phyloP scores from a whole-genome alignment of 2,113 vertebrate genomes.

The Henicopernis longicauda region DNA sequence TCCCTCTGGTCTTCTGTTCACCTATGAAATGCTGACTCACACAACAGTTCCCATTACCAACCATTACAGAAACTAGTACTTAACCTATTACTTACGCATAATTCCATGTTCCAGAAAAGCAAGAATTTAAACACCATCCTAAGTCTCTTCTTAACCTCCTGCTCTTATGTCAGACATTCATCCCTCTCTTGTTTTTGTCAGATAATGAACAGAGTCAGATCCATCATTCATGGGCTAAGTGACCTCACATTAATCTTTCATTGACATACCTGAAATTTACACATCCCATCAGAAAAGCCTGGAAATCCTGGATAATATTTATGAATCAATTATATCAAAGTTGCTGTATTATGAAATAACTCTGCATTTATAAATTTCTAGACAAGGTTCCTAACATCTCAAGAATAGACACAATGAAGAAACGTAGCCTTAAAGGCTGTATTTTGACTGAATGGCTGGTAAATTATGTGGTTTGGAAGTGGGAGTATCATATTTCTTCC shows the following conservation, averaged over 20 bases:
- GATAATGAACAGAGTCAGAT: not conserved
- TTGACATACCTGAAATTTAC: not conserved
- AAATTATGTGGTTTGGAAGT: not conserved
- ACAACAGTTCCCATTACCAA: not conserved
- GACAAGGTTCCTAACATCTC: not conserved
- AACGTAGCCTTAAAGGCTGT: not conserved
- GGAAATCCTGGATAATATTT: not conserved
- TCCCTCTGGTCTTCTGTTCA: not conserved
- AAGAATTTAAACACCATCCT: not conserved
- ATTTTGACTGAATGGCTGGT: not conserved
- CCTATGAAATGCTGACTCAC: not conserved
- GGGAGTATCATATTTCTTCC: not conserved
- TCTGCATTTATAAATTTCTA: not conserved
- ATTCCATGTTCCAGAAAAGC: not conserved
- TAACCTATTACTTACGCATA: not conserved
- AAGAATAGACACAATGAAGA: not conserved
- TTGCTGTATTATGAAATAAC: not conserved
- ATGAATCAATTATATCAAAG: not conserved
- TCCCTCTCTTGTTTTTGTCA: not conserved
- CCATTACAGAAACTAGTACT: not conserved
- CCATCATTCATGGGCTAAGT: not conserved
- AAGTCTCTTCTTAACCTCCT: not conserved
- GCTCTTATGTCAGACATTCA: not conserved
- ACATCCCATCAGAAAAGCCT: not conserved
- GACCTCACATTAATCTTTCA: not conserved